Evolutionary conservation across 2,113 vertebrate species (phyloP), one percentile per base, ranked within the genome.

Genomic region (Saguinus imperator): DNA sequence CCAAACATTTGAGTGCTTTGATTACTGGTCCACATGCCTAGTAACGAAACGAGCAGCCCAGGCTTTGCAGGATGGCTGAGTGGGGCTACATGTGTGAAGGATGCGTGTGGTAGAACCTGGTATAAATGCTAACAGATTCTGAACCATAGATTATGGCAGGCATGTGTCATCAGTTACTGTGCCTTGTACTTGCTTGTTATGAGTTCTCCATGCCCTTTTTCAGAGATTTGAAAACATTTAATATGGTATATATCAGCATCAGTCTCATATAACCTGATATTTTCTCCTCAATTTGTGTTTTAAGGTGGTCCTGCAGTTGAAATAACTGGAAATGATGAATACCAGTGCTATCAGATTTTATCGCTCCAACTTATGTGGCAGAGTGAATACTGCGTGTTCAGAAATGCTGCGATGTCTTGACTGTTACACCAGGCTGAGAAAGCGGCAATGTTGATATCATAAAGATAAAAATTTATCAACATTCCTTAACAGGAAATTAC

Each of bases 231-330:
- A 89, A 11, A 94, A 45, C 68, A 66, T 96, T 88, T 89, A 17
- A 40, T 43, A n/a, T 66, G 79, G 75, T 35, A 25, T 55, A 35
- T 17, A 55, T 16, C 40, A 37, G 18, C 29, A 16, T 79, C 58
- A 20, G 55, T 86, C 52, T 85, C 27, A 23, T 25, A 25, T 73
- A 64, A 89, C 32, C 81, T 92, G 35, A 92, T 73, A 17, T 84
- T 40, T 5, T 45, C 20, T 18, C 13, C 37, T 37, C 64, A 32
- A 6, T 94, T 97, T 37, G 29, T 98, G 92, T 96, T 98, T 98
- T 89, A 89, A 99, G 99, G 99, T 99, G 94, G 98, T 99, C 72
- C 97, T 99, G 95, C 99, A 99, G 76, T 96, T 99, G 98, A 99
- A 99, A 95, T 99, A 98, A 99, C 90, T 76, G 88, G 91, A 95